These are phyloP conservation scores for Lithosia quadra DNA, from an alignment of 2,888 invertebrate genomes.

Conservation along the genomic window DNA sequence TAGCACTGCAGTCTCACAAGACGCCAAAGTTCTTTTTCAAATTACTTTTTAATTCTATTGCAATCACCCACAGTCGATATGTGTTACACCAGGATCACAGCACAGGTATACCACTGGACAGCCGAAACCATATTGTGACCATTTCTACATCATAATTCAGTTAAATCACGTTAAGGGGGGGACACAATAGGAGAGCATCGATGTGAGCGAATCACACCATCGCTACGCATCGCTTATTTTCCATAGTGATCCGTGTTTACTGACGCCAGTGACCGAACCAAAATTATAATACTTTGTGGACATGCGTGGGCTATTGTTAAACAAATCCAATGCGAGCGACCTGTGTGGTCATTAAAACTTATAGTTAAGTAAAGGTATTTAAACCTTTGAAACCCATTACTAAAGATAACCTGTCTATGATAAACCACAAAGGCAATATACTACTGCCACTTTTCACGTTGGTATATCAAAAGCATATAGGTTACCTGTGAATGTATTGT, in stretches of 20 bases:
- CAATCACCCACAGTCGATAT: slow-evolving; percentile 59
- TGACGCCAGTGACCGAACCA: slow-evolving; percentile 72
- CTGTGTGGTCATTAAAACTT: slow-evolving; percentile 59
- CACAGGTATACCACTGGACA: slow-evolving; percentile 76
- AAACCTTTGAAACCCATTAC: background rate
- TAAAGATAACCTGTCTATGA: background rate
- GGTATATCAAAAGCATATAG: background rate
- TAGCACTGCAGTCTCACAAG: slow-evolving; percentile 68
- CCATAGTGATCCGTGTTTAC: slow-evolving; percentile 74
- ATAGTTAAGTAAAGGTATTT: slow-evolving; percentile 26
- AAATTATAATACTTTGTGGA: slow-evolving; percentile 72
- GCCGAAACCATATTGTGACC: slow-evolving; percentile 82
- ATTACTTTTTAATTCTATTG: slow-evolving; percentile 16
- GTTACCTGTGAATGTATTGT: background rate
- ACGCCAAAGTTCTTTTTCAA: slow-evolving; percentile 47
- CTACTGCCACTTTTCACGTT: background rate
- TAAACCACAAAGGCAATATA: background rate
- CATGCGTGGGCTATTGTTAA: slow-evolving; percentile 61
- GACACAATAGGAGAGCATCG: slow-evolving; percentile 84
- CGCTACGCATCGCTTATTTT: slow-evolving; percentile 83
- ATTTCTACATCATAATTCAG: slow-evolving; percentile 84
- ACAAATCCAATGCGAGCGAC: slow-evolving; percentile 63
- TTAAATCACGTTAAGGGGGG: slow-evolving; percentile 85
- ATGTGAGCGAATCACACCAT: slow-evolving; percentile 86
- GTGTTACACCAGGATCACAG: slow-evolving; percentile 52